Percentiles rank a stretch among this genome's conserved stretches.
Evolutionary conservation across 92 coral and sea anemone species (phyloP).

Genomic region (Nematostella vectensis): DNA sequence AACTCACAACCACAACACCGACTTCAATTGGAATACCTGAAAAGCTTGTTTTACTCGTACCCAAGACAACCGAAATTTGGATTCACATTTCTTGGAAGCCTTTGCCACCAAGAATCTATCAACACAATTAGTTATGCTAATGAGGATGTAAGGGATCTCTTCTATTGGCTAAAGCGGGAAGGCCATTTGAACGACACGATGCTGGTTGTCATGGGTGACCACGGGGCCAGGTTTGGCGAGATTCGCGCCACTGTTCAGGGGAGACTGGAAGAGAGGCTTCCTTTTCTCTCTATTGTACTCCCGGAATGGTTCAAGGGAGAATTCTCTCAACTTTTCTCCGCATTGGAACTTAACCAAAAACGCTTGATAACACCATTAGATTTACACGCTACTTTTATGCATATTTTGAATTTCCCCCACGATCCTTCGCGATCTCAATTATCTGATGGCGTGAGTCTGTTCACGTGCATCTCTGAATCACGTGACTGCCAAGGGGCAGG

Average conservation of each 20-base stretch:
- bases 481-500: slow-evolving; percentile 34
- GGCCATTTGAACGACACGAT: slow-evolving; percentile 44
- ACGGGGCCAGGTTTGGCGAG: slow-evolving; percentile 37
- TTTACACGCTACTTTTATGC: slow-evolving; percentile 54
- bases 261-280: slow-evolving; percentile 47
- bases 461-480: slow-evolving; percentile 23
- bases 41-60: slow-evolving; percentile 53
- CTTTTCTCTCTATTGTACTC: slow-evolving; percentile 35
- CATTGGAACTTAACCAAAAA: slow-evolving; percentile 20
- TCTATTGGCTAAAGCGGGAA: slow-evolving; percentile 17
- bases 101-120: slow-evolving; percentile 36
- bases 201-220: slow-evolving; percentile 52
- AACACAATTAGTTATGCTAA: slow-evolving; percentile 28
- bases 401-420: slow-evolving; percentile 34
- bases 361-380: slow-evolving; percentile 48
- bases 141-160: slow-evolving; percentile 18
- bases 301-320: slow-evolving; percentile 40
- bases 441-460: slow-evolving; percentile 34
- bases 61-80: slow-evolving; percentile 40
- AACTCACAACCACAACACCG: slow-evolving; percentile 41
- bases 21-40: slow-evolving; percentile 42
- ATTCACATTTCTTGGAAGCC: slow-evolving; percentile 38
- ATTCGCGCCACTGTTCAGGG: slow-evolving; percentile 40
- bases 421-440: slow-evolving; percentile 30
- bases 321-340: slow-evolving; percentile 15